These are phyloP conservation scores for Charadrius vociferus DNA, from an alignment of 2,113 vertebrate species.

Conservation along the genomic window DNA sequence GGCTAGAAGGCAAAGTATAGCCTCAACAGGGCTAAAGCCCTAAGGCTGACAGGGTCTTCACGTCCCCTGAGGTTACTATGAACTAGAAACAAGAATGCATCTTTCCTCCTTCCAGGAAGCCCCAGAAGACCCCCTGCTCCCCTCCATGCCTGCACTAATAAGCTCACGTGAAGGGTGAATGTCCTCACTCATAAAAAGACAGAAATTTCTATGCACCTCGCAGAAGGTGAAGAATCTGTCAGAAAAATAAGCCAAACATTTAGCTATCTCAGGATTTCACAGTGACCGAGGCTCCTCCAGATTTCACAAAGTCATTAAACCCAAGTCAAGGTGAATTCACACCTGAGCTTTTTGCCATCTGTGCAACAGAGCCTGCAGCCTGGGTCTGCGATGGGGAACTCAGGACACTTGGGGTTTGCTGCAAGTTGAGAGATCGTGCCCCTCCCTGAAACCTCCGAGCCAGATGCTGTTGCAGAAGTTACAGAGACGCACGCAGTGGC, in stretches of 20 bases:
- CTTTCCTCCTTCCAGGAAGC: neutral
- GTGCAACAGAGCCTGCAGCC: neutral
- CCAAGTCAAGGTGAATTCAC: neutral
- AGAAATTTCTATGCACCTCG: too few relatives aligned
- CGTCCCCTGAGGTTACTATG: fast-evolving
- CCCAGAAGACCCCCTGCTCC: neutral
- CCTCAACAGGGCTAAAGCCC: neutral
- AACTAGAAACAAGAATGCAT: neutral
- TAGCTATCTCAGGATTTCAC: neutral
- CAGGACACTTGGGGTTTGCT: neutral
- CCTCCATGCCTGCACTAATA: neutral
- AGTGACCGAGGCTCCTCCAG: neutral
- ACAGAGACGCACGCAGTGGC: neutral
- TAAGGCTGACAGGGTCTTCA: neutral
- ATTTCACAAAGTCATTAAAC: neutral
- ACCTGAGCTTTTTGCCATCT: neutral
- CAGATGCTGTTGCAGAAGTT: neutral
- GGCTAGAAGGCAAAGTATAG: neutral
- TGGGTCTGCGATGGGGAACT: neutral
- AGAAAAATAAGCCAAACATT: neutral
- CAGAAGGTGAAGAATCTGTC: too few relatives aligned
- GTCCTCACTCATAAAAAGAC: neutral
- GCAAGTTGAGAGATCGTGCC: neutral
- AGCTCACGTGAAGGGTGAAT: fast-evolving
- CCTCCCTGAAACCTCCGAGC: neutral